Evolutionary conservation across 2,888 invertebrate genomes (phyloP), one percentile per base, ranked within the genome.

Genomic region (Penaeus monodon): DNA sequence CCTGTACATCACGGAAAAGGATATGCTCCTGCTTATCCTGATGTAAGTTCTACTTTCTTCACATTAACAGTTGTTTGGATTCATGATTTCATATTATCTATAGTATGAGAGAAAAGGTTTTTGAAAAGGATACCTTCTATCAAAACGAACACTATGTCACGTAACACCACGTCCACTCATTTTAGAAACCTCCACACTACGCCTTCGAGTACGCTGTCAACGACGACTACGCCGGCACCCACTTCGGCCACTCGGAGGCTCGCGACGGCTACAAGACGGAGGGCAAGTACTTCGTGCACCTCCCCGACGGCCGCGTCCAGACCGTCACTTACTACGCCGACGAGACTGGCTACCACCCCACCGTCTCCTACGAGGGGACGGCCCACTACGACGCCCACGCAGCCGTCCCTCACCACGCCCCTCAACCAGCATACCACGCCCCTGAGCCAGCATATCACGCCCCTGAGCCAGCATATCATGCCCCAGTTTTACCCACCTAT

Each of bases 231-330:
- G n/a, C 70, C 70, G 70, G 70, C 70, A 70, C n/a, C 70, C 70
- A 70, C 70, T 70, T 70, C 70, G 70, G 70, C 70, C 70, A 70
- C 70, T 29, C 70, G 27, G 70, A 70, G 70, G n/a, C 70, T 29
- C 70, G 70, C 24, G 70, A 70, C 24, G 70, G 70, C 70, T 70
- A 70, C 70, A 29, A 70, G 14, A 70, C 70, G 27, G 29, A 70
- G 70, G 70, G 70, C 70, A 29, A 27, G 27, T 70, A 70, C 70
- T 70, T 70, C 70, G 70, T 70, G 27, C 70, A 70, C 70, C 70
- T 82, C n/a, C 82, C 82, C 38, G 82, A 82, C 70, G 82, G 82
- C n/a, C 66, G 82, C 44, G 38, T 82, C 38, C 82, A 82, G 57
- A 82, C 82, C 57, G 82, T 82, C 38, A 82, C 27, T 70, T 82